A percentile compares a stretch with the other conserved stretches of the same genome.
These are phyloP conservation scores for Drosophila melanocephala DNA, from an alignment of 2,888 invertebrate genomes.

Conservation along the genomic window DNA sequence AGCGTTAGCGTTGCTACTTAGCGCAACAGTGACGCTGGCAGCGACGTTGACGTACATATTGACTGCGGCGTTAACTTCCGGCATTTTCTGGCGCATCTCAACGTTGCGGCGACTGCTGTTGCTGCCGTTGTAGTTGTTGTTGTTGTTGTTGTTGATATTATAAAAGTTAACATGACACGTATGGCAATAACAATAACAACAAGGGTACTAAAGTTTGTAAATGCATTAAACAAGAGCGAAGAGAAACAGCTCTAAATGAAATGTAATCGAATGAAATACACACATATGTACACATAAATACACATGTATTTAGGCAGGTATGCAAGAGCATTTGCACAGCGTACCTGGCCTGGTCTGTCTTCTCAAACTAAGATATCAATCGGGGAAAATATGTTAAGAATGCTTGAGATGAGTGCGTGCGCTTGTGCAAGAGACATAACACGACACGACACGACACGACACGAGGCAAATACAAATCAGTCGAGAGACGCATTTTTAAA, in stretches of 20 bases:
- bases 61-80: conserved; percentile 66
- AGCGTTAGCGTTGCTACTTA: conserved; percentile 27
- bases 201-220: conserved; percentile 31
- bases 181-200: conserved; percentile 47
- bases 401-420: conserved; percentile 33
- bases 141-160: conserved; percentile 31
- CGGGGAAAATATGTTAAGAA: conserved; percentile 66
- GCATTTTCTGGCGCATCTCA: conserved; percentile 72
- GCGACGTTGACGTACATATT: conserved; percentile 44
- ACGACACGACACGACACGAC: neutral
- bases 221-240: conserved; percentile 32
- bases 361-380: conserved; percentile 52
- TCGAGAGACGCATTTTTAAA: conserved; percentile 74
- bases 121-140: conserved; percentile 2
- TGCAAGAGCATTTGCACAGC: conserved; percentile 9
- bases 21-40: conserved; percentile 32
- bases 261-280: conserved; percentile 41
- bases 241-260: conserved; percentile 27
- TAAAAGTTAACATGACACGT: conserved; percentile 57
- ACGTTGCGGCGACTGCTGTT: conserved; percentile 1
- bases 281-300: conserved; percentile 4
- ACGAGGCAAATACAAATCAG: conserved; percentile 70
- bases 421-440: conserved; percentile 12
- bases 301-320: neutral
- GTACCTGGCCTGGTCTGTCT: conserved; percentile 30